A percentile compares a stretch with the other conserved stretches of the same genome.
These are phyloP conservation scores for Psilopogon haemacephalus DNA, from an alignment of 2,113 vertebrate species.

Conservation along the genomic window DNA sequence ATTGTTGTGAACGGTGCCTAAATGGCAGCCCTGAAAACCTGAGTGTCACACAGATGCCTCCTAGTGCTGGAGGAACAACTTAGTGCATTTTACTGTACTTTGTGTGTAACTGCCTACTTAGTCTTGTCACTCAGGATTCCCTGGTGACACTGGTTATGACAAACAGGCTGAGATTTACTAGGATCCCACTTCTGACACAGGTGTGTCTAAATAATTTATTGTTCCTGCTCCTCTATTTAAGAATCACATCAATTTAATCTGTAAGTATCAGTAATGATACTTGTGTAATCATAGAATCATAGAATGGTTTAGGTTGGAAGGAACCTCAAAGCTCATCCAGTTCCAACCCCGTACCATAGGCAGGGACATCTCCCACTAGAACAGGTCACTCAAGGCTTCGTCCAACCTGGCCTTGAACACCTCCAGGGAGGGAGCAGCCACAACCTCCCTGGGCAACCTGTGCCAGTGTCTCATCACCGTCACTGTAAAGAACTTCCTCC, in stretches of 20 bases:
- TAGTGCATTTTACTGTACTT: background rate
- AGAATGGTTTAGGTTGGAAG: too few relatives aligned
- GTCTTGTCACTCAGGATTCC: background rate
- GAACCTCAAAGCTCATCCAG: too few relatives aligned
- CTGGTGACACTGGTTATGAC: background rate
- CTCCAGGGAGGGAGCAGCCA: too few relatives aligned
- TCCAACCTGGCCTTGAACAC: too few relatives aligned
- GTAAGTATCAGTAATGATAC: background rate
- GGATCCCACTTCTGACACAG: background rate
- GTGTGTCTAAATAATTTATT: background rate
- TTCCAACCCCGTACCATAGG: too few relatives aligned
- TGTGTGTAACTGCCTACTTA: background rate
- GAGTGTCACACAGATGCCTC: background rate
- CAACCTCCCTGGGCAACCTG: too few relatives aligned
- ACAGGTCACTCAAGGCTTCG: too few relatives aligned
- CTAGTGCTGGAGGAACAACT: background rate
- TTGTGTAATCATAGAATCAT: too few relatives aligned
- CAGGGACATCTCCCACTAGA: too few relatives aligned
- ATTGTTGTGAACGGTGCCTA: background rate
- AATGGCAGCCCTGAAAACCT: background rate
- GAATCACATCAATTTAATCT: background rate
- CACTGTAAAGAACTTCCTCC: too few relatives aligned
- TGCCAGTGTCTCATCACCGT: too few relatives aligned
- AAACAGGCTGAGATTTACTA: background rate
- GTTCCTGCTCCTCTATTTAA: background rate